phyloP scores from a whole-genome alignment of 2,797 vertebrate genomes.

The Apogon hyalosoma region DNA sequence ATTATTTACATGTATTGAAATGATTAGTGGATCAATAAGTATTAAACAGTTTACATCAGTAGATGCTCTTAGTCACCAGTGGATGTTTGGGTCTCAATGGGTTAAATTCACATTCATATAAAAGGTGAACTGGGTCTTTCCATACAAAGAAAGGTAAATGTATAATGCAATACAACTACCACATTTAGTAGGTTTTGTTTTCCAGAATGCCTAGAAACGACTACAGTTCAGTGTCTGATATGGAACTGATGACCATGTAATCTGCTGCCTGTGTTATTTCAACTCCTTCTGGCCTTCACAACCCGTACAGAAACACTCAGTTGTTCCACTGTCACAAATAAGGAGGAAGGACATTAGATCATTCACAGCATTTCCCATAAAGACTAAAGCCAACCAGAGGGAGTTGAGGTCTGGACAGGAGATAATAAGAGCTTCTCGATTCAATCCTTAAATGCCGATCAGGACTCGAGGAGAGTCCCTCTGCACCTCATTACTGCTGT shows the following conservation, averaged over 20 bases:
- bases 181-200: background rate
- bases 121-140: background rate
- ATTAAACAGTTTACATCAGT: too few species aligned
- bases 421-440: slow-evolving; percentile 48
- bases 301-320: slow-evolving; percentile 35
- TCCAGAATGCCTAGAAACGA: too few species aligned
- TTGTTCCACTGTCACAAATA: slow-evolving; percentile 57
- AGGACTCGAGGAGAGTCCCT: slow-evolving; percentile 40
- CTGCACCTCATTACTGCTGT: slow-evolving; percentile 47
- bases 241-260: background rate
- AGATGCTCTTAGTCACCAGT: too few species aligned
- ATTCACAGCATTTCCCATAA: slow-evolving; percentile 56
- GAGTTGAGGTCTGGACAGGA: slow-evolving; percentile 38
- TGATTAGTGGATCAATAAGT: too few species aligned
- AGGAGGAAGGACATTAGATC: slow-evolving; percentile 45
- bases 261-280: slow-evolving; percentile 26
- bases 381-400: slow-evolving; percentile 46
- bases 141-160: slow-evolving; percentile 10
- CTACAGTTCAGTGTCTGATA: background rate
- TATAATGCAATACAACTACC: background rate
- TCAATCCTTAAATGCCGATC: slow-evolving; percentile 38
- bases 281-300: slow-evolving; percentile 34
- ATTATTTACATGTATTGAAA: too few species aligned
- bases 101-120: slow-evolving; percentile 20
- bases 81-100: too few species aligned